These are phyloP conservation scores for Hyles lineata DNA, from an alignment of 2,888 invertebrate genomes.

Conservation along the genomic window DNA sequence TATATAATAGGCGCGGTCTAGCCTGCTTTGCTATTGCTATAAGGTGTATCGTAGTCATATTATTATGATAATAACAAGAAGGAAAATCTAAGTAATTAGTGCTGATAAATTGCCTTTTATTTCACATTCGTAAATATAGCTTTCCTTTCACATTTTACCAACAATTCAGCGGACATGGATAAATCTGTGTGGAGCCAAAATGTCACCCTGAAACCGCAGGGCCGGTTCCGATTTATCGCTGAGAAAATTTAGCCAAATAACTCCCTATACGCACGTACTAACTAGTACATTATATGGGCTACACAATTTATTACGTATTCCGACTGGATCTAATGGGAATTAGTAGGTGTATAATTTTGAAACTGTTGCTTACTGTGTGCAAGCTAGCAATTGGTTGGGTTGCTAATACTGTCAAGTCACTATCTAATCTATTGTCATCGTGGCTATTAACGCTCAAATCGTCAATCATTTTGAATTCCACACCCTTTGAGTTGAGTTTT, in stretches of 20 bases:
- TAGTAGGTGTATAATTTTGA: too few species aligned
- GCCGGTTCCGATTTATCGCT: not conserved
- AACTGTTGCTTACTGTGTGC: too few species aligned
- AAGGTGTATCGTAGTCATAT: too few species aligned
- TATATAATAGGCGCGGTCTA: not conserved
- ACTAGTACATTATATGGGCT: not conserved
- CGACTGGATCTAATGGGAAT: not conserved
- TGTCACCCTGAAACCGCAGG: slow-evolving; percentile 15
- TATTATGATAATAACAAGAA: too few species aligned
- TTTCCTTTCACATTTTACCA: not conserved
- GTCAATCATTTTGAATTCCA: too few species aligned
- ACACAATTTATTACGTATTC: not conserved
- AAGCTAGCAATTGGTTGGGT: too few species aligned
- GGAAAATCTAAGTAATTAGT: too few species aligned
- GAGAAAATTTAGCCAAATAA: slow-evolving; percentile 12
- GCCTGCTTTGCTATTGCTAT: too few species aligned
- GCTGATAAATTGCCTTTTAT: not conserved
- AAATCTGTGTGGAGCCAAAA: not conserved
- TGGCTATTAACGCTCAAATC: too few species aligned
- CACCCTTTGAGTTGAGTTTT: too few species aligned
- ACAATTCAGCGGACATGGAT: not conserved
- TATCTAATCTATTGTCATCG: too few species aligned
- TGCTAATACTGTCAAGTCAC: too few species aligned
- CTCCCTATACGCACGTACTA: slow-evolving; percentile 8
- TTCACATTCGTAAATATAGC: not conserved